Evolutionary conservation across 1,140 invertebrate species (phyloP).

Genomic region (Adelges cooleyi): DNA sequence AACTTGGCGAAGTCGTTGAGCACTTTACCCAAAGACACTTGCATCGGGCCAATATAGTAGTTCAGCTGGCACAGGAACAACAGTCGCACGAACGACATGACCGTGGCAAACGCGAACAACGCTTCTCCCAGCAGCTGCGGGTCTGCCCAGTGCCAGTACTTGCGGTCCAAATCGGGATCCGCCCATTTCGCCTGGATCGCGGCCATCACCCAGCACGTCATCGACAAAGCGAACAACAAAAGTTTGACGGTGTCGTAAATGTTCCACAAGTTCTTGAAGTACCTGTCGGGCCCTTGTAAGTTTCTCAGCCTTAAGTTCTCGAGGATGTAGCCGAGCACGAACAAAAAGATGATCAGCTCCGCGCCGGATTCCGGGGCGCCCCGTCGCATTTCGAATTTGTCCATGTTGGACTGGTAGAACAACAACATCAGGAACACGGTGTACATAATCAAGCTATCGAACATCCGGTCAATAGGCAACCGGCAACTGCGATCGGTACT

Average conservation of each 20-base stretch:
- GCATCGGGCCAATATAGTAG: conserved; percentile 47
- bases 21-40: conserved; percentile 51
- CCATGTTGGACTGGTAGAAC: conserved; percentile 45
- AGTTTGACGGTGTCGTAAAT: conserved; percentile 62
- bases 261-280: conserved; percentile 60
- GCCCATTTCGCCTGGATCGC: conserved; percentile 41
- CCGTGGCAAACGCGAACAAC: conserved; percentile 57
- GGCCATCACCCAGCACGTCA: conserved; percentile 43
- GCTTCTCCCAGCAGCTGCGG: conserved; percentile 59
- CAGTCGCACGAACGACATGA: conserved; percentile 52
- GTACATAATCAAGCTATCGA: conserved; percentile 49
- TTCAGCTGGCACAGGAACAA: conserved; percentile 46
- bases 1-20: conserved; percentile 46
- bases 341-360: conserved; percentile 48
- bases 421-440: conserved; percentile 49
- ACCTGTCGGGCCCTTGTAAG: conserved; percentile 55
- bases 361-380: conserved; percentile 46
- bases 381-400: conserved; percentile 42
- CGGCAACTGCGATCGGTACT: conserved; percentile 35
- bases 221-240: conserved; percentile 39
- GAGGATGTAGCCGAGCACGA: conserved; percentile 36
- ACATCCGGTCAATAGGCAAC: conserved; percentile 46
- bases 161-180: conserved; percentile 44
- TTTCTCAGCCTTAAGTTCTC: conserved; percentile 44
- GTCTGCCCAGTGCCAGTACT: conserved; percentile 57